These are phyloP conservation scores for Eupithecia vulgata DNA, from an alignment of 2,888 invertebrate genomes.

Conservation along the genomic window DNA sequence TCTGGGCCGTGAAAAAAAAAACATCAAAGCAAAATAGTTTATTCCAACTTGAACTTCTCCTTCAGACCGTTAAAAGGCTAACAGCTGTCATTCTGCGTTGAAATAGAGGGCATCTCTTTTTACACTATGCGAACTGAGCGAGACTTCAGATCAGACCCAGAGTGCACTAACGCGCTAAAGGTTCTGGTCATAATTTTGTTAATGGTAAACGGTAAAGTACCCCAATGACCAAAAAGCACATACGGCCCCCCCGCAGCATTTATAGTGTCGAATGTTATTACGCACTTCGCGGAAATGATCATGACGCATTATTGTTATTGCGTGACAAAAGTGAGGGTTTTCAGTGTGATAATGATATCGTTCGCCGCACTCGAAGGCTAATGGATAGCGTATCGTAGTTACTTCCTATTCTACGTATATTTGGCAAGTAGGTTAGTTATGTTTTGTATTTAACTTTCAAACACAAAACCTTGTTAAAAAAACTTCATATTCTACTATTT, in stretches of 20 bases:
- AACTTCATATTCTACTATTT: no score
- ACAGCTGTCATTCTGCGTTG: no score
- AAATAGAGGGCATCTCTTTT: no score
- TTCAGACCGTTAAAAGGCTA: no score
- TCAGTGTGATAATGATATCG: constrained; percentile 38
- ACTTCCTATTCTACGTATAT: neutral
- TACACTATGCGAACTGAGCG: no score
- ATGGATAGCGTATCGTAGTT: constrained; percentile 24
- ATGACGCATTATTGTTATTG: constrained; percentile 44
- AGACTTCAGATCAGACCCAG: no score
- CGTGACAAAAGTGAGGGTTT: constrained; percentile 36
- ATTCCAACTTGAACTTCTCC: no score
- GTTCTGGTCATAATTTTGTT: neutral
- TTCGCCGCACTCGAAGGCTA: constrained; percentile 37
- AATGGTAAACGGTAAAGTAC: constrained; percentile 11
- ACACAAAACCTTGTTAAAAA: neutral
- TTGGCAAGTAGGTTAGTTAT: neutral
- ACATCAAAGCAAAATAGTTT: no score
- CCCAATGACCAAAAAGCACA: constrained; percentile 13
- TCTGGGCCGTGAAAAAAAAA: no score
- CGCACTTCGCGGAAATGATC: constrained; percentile 46
- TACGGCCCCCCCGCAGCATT: constrained; percentile 34
- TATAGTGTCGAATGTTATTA: constrained; percentile 44
- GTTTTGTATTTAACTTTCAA: neutral
- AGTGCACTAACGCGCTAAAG: no score